Base-by-base conservation (phyloP, 2,888 invertebrate genomes). In the Lepidochitona cinerea region DNA sequence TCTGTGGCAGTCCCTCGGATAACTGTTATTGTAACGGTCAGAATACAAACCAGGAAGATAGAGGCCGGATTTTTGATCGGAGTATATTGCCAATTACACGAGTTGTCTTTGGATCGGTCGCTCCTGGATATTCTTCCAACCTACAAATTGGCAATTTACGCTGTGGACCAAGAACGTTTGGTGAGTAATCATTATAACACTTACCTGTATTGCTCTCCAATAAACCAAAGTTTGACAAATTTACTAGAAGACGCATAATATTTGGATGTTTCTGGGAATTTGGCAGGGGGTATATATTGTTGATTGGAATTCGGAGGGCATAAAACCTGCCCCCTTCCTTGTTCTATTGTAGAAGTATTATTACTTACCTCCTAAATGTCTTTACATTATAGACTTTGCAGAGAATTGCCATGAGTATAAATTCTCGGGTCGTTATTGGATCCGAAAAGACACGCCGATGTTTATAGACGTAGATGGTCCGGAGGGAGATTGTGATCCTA, bases 21-120 rank as follows among this genome's bases (percentile, higher is more conserved):
- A 64, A 65, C 37, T 85, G 85, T 74, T 81, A 83, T 73, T 83
- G 83, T 70, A 76, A 84, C 68, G 84, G 84, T 0, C 7, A 29
- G n/a, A 70, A 73, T 0, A 29, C 7, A 7, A 26, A 33, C 0
- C 18, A 49, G 23, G 49, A 49, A 49, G 85, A 85, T 53, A 67
- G 64, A 9, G 83, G 84, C 2, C 79, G 78, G 64, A 69, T 83
- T 12, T 69, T 78, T 3, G 75, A 80, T 53, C 79, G 74, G 68
- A 33, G n/a, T 4, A 52, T 69, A 7, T 70, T 84, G 1, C 85
- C 85, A 1, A 76, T 83, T 14, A 32, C 7, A 0, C 18, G 23
- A 14, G 73, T 83, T 7, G 36, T 59, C 1, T 72, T 78, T 7
- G 49, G 49, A 18, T 54, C 68, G 0, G 68, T 72, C 12, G 37